A percentile compares a stretch with the other conserved stretches of the same genome.
phyloP scores from a whole-genome alignment of 2,113 vertebrate genomes.

The Syrrhaptes paradoxus region DNA sequence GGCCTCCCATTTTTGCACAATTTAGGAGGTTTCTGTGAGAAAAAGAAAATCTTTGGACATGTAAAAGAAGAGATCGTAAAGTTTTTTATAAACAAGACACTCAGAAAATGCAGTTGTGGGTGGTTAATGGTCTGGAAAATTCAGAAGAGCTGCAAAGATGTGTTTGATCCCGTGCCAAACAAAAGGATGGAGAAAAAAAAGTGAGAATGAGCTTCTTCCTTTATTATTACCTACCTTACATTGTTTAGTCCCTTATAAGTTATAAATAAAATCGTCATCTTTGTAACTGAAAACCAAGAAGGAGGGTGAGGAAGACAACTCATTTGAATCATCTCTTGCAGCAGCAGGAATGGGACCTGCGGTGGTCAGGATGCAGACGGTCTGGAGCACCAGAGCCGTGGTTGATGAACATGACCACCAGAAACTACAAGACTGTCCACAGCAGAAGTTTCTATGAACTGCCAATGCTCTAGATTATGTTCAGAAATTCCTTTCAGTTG shows the following conservation, averaged over 20 bases:
- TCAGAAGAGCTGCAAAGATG: neutral
- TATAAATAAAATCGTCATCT: neutral
- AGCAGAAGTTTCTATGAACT: neutral
- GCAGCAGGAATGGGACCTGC: neutral
- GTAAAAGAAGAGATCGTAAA: neutral
- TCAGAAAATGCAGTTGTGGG: neutral
- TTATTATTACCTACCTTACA: neutral
- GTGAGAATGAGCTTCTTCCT: neutral
- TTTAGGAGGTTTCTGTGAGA: neutral
- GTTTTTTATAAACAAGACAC: neutral
- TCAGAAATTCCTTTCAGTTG: neutral
- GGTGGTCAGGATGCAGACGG: neutral
- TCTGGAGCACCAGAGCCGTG: neutral
- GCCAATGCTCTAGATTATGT: rapidly evolving
- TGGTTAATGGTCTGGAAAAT: neutral
- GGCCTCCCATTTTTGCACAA: neutral
- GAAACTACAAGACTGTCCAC: neutral
- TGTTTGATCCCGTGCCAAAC: neutral
- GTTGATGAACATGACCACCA: neutral
- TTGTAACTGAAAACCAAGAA: neutral
- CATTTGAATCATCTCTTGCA: neutral
- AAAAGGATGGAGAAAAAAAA: neutral
- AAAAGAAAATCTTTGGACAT: neutral
- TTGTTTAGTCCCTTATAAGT: neutral
- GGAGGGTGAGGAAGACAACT: neutral